Base-by-base conservation (phyloP, 1,140 invertebrate genomes). In the Phymastichus coffea region DNA sequence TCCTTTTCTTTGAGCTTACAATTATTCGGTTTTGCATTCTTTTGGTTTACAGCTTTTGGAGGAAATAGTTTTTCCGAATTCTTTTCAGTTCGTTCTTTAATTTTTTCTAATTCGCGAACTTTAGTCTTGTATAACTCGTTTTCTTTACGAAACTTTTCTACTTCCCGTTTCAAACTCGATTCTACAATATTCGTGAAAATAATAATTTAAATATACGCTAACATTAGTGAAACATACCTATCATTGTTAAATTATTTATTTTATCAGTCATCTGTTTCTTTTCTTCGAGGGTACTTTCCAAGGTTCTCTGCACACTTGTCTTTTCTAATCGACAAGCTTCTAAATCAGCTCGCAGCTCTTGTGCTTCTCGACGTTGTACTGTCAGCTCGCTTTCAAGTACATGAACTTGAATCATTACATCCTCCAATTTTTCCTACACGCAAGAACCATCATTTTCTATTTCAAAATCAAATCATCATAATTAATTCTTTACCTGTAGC, bases 261-360 rank as follows among this genome's bases (percentile, higher is more conserved):
- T 63, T 73, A 64, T 83, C 74, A 3, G 70, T 79, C 63, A 83
- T 70, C 46, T 70, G 72, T 54, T 83, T 83, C 48, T 84, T 87
- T 51, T 87, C 84, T 46, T 87, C 80, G 1, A 84, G 74, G 25
- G 80, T 75, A 38, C 71, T 76, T 69, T 89, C 84, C 19, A 90
- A 71, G 43, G 85, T 79, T 14, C 81, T 77, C 61, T 83, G 77
- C 22, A 83, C 69, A 55, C 77, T 79, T 20, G 72, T 72, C 64
- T 82, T 84, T 66, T 84, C 82, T 20, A 76, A 66, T 61, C 67
- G 78, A 10, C 78, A 67, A 6, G 73, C 70, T 66, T 84, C 81
- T 30, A 83, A 67, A 67, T 84, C 79, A n/a, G 76, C 73, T 62
- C 70, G 66, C 4, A 82, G 64, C 68, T 83, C 77, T 62, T 81